A percentile compares a stretch with the other conserved stretches of the same genome.
Conservation (phyloP, 2,797 vertebrate species). For the Cyclura pinguis region DNA sequence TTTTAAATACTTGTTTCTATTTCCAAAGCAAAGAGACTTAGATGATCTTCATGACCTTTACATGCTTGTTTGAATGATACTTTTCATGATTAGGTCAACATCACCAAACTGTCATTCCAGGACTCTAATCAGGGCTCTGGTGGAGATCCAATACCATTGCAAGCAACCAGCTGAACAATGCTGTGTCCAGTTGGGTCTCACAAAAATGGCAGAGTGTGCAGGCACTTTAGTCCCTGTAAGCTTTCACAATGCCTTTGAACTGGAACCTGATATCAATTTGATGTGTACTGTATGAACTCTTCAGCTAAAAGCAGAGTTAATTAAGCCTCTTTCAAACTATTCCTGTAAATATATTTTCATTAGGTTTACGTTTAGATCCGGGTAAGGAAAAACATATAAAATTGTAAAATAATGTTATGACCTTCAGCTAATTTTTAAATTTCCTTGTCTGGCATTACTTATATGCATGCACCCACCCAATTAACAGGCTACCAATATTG, state of each 20-base stretch:
- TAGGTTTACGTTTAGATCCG: not conserved
- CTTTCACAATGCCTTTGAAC: not conserved
- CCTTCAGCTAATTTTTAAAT: not conserved
- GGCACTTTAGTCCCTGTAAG: not conserved
- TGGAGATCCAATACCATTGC: not conserved
- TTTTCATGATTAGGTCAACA: not conserved
- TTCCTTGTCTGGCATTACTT: not conserved
- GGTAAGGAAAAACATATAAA: not conserved
- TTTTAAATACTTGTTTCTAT: not conserved
- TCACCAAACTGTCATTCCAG: not conserved
- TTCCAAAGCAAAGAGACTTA: not conserved
- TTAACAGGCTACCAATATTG: too few relatives aligned
- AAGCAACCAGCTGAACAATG: not conserved
- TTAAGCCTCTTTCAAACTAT: not conserved
- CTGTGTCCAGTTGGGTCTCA: not conserved
- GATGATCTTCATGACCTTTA: not conserved
- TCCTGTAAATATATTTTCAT: not conserved
- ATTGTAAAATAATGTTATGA: not conserved
- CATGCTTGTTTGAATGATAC: not conserved
- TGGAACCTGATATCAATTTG: not conserved
- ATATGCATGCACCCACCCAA: not conserved
- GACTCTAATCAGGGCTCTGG: not conserved
- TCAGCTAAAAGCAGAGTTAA: not conserved
- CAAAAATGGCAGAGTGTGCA: not conserved
- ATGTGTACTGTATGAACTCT: not conserved